These are phyloP conservation scores for Cassiopea andromeda DNA, from an alignment of 30 jellyfish, hydroid and myxozoan genomes.

Conservation along the genomic window DNA sequence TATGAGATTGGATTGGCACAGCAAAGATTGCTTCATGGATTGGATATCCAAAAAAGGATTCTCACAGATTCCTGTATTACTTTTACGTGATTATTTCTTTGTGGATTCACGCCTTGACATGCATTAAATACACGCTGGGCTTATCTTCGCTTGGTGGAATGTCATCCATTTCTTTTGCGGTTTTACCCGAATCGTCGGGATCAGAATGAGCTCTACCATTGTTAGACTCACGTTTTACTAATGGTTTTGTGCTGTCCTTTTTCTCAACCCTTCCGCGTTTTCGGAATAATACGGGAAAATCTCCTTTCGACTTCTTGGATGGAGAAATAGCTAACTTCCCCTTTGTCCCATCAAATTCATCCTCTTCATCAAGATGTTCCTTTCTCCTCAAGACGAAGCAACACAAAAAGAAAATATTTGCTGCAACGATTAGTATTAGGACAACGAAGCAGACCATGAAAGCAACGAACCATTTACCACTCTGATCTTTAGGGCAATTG, in stretches of 20 bases:
- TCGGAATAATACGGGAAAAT: neutral
- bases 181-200: constrained; percentile 12
- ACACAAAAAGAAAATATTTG: neutral
- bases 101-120: constrained; percentile 26
- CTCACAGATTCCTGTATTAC: too few species aligned
- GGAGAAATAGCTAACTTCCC: constrained; percentile 53
- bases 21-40: too few species aligned
- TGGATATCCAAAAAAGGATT: too few species aligned
- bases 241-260: constrained; percentile 54
- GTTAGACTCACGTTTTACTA: constrained; percentile 15
- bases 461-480: constrained; percentile 41
- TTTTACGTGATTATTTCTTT: too few species aligned
- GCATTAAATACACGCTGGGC: constrained; percentile 23
- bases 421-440: constrained; percentile 7
- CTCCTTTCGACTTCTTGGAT: neutral
- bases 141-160: constrained; percentile 5
- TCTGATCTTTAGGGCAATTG: constrained; percentile 1
- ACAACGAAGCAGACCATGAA: constrained; percentile 44
- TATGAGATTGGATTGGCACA: too few species aligned
- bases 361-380: constrained; percentile 23
- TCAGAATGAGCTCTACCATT: constrained; percentile 41
- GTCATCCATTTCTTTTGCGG: constrained; percentile 59
- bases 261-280: constrained; percentile 5
- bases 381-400: neutral
- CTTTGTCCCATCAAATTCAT: constrained; percentile 56